Percentiles rank a stretch among this genome's conserved stretches.
Conservation (phyloP, 1,140 invertebrate genomes). For the Dryas iulia region DNA sequence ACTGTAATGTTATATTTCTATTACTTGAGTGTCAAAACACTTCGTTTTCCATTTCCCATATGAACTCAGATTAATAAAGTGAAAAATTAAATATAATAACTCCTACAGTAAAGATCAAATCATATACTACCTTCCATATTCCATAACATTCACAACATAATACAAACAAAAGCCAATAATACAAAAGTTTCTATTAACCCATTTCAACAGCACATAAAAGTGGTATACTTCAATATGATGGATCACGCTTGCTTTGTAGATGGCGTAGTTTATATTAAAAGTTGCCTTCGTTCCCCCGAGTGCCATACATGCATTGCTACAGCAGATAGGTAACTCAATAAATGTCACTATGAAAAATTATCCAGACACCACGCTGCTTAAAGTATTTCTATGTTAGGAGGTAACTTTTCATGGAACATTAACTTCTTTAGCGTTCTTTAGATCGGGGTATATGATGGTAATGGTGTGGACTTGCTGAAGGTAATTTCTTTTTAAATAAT, state of each 20-base stretch:
- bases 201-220: neutral
- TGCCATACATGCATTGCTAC: conserved; percentile 7
- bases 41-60: too few species aligned
- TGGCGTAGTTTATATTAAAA: conserved; percentile 14
- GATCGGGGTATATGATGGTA: conserved; percentile 7
- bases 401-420: conserved; percentile 24
- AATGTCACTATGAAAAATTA: conserved; percentile 41
- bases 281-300: conserved; percentile 19
- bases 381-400: conserved; percentile 7
- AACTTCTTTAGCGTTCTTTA: conserved; percentile 7
- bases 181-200: neutral
- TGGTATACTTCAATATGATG: conserved; percentile 6
- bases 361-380: conserved; percentile 9
- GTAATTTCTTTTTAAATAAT: too few species aligned
- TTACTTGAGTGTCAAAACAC: too few species aligned
- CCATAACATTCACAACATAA: too few species aligned
- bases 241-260: conserved; percentile 6
- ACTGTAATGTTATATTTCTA: too few species aligned
- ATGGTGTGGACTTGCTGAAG: neutral
- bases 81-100: too few species aligned
- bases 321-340: conserved; percentile 32
- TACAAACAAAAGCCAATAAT: neutral
- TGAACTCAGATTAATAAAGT: too few species aligned
- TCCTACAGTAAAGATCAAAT: neutral
- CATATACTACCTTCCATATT: neutral